Evolutionary conservation across 2,797 vertebrate genomes (phyloP).

Genomic region (Typhlichthys eigenmanni): DNA sequence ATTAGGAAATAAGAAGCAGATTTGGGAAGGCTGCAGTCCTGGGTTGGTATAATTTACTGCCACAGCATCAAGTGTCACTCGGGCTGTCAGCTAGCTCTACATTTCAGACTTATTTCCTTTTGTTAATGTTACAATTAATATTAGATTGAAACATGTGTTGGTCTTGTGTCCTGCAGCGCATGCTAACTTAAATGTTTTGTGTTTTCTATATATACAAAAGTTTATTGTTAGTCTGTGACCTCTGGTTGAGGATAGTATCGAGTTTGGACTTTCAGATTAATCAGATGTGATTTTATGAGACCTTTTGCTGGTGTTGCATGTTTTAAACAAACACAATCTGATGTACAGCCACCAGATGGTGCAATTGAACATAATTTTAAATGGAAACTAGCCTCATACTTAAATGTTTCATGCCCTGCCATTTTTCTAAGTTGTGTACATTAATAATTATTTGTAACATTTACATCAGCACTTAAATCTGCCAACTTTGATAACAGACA

Average conservation of each 20-base stretch:
- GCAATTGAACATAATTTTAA: constrained; percentile 14
- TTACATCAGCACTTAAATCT: not conserved
- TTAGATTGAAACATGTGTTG: not conserved
- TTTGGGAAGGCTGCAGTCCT: constrained; percentile 2
- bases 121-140: constrained; percentile 7
- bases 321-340: constrained; percentile 23
- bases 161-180: constrained; percentile 15
- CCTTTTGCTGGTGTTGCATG: constrained; percentile 1
- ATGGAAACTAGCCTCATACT: too few relatives aligned
- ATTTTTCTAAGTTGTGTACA: constrained; percentile 21
- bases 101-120: constrained; percentile 19
- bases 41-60: constrained; percentile 1
- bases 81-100: constrained; percentile 2
- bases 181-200: constrained; percentile 9
- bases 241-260: constrained; percentile 6
- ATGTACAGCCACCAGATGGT: constrained; percentile 65
- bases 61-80: constrained; percentile 4
- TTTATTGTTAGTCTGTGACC: constrained; percentile 7
- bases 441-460: constrained; percentile 6
- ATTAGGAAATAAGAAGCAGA: constrained; percentile 1
- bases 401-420: constrained; percentile 1
- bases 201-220: not conserved
- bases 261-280: constrained; percentile 13
- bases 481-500: constrained; percentile 12
- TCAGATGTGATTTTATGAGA: constrained; percentile 11